Evolutionary conservation across 2,888 invertebrate genomes (phyloP).

Genomic region (Bugulina stolonifera): DNA sequence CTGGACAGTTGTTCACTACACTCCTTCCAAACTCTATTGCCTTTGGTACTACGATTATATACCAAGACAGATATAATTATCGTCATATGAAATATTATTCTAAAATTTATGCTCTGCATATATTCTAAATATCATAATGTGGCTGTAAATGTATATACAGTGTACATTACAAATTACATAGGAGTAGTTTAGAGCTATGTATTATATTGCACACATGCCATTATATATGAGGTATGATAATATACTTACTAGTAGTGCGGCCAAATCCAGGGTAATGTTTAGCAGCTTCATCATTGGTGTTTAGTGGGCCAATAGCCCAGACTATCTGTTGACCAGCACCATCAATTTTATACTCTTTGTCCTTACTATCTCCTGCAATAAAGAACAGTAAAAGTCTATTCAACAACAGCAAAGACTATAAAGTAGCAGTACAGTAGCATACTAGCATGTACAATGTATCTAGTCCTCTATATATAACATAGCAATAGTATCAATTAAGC

Average conservation of each 20-base stretch:
- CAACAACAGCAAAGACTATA: slow-evolving; percentile 8
- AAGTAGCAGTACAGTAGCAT: no score
- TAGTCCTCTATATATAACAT: no score
- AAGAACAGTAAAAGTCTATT: not conserved
- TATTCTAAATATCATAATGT: no score
- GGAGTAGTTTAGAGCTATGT: no score
- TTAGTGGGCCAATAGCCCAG: slow-evolving; percentile 78
- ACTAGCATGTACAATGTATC: no score
- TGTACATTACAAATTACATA: no score
- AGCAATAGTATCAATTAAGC: slow-evolving; percentile 59
- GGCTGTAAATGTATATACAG: not conserved
- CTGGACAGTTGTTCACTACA: slow-evolving; percentile 13
- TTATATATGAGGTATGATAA: no score
- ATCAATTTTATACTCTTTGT: slow-evolving; percentile 16
- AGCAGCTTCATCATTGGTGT: slow-evolving; percentile 58
- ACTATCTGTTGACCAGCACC: slow-evolving; percentile 58
- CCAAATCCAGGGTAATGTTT: slow-evolving; percentile 27
- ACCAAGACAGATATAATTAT: no score
- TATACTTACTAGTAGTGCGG: not conserved
- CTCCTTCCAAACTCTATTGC: slow-evolving; percentile 1
- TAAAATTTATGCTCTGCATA: no score
- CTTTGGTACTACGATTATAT: slow-evolving; percentile 4
- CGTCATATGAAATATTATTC: no score
- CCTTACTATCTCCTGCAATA: not conserved
- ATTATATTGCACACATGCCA: no score